phyloP scores from a whole-genome alignment of 2,797 vertebrate genomes.

The Buceros bicornis region DNA sequence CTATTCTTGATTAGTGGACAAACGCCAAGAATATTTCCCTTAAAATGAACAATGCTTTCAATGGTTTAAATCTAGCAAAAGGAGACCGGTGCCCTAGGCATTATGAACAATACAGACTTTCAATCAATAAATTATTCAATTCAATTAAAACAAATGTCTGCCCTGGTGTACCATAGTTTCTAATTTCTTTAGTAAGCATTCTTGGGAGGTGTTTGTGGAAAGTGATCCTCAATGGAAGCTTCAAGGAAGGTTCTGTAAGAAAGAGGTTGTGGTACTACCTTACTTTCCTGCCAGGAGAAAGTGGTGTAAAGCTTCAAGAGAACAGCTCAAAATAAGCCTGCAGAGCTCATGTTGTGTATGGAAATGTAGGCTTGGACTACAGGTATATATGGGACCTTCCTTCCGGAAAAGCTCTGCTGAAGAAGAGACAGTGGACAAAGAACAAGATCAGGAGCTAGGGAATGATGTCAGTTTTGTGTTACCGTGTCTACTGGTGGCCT shows the following conservation, averaged over 20 bases:
- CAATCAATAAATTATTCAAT: slow-evolving; percentile 62
- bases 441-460: not conserved
- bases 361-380: not conserved
- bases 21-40: not conserved
- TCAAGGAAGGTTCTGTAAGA: not conserved
- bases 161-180: not conserved
- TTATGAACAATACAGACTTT: slow-evolving; percentile 26
- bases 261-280: not conserved
- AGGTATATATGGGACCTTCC: not conserved
- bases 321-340: not conserved
- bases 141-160: slow-evolving; percentile 45
- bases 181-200: slow-evolving; percentile 52
- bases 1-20: not conserved
- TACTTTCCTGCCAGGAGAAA: not conserved
- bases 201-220: slow-evolving; percentile 1
- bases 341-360: not conserved
- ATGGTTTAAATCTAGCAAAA: not conserved
- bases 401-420: not conserved
- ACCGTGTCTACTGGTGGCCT: not conserved
- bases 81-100: slow-evolving; percentile 2
- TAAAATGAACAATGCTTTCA: not conserved
- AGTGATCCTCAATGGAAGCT: not conserved
- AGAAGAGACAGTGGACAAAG: not conserved
- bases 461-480: not conserved
- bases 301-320: not conserved